Base-by-base conservation (phyloP, 2,888 invertebrate genomes). In the Machimus rusticus region DNA sequence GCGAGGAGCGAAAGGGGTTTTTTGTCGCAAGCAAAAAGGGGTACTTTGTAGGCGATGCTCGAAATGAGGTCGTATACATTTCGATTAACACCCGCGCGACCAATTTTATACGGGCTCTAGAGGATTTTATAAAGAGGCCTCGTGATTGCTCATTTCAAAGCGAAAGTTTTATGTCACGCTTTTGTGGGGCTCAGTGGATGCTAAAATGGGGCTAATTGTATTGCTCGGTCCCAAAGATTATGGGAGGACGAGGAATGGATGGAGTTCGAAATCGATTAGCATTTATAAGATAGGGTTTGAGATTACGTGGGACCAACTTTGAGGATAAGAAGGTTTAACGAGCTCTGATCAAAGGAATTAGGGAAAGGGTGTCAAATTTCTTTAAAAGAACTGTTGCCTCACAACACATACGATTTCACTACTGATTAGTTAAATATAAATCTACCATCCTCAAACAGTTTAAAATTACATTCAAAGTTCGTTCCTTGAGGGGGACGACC, bases 21-120 rank as follows among this genome's bases (percentile, higher is more conserved):
- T 34, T 37, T n/a, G 76, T 37, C 76, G 39, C 37, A 9, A 46
- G 51, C 51, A 39, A 39, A 39, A 39, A 46, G 81, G 81, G 46
- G 51, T 23, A 51, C 31, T 34, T 34, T 51, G 46, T 46, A 34
- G 81, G 51, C 28, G 55, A 16, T 28, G 81, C 31, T 81, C 28
- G 31, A 81, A 81, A 81, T 81, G 55, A 81, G 81, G 81, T 81
- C 81, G 81, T 55, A 81, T 28, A 46, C 55, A 81, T 81, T 81
- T 81, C 81, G 81, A 81, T 81, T 81, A 81, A 28, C 81, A 55
- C 34, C 81, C 81, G 55, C 55, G 34, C 81, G 55, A 31, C 81
- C 46, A 81, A 55, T 81, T 81, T 81, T 51, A 55, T 55, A 81
- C 31, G 55, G 55, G 55, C 81, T 55, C 46, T 55, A 34, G 46